These are phyloP conservation scores for Spinibarbus caldwelli DNA, from an alignment of 2,797 vertebrate genomes.

Conservation along the genomic window DNA sequence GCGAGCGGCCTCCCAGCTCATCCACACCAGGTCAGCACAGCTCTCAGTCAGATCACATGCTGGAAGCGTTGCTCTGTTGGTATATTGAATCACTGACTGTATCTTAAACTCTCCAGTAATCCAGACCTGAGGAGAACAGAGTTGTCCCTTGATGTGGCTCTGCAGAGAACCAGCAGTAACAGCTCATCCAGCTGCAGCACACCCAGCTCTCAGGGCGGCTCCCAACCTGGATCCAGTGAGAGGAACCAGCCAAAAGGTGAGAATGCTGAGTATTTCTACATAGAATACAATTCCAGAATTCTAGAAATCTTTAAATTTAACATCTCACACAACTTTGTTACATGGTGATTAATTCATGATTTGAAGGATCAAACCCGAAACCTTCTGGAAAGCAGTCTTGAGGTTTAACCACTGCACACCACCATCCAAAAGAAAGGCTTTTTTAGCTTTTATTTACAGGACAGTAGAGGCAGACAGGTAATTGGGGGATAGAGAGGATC, in stretches of 20 bases:
- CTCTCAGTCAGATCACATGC: neutral
- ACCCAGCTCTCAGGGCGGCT: constrained; percentile 92
- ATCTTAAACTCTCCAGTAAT: constrained; percentile 46
- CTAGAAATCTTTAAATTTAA: neutral
- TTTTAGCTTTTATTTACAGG: constrained; percentile 3
- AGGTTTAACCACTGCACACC: neutral
- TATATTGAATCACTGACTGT: neutral
- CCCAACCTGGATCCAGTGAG: constrained; percentile 84
- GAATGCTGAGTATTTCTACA: constrained; percentile 45
- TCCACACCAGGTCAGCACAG: constrained; percentile 85
- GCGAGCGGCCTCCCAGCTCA: constrained; percentile 85
- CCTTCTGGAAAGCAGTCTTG: neutral
- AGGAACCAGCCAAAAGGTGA: constrained; percentile 86
- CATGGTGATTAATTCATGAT: neutral
- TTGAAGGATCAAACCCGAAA: neutral
- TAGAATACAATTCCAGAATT: no score
- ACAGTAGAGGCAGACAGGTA: neutral
- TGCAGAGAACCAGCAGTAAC: constrained; percentile 93
- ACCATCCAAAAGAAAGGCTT: neutral
- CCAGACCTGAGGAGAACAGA: constrained; percentile 86
- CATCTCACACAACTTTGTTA: neutral
- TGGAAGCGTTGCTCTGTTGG: neutral
- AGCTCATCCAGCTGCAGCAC: constrained; percentile 95
- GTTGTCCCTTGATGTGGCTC: constrained; percentile 85
- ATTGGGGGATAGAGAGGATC: neutral